Evolutionary conservation across 2,888 invertebrate genomes (phyloP).

Genomic region (Agonum fuliginosum): DNA sequence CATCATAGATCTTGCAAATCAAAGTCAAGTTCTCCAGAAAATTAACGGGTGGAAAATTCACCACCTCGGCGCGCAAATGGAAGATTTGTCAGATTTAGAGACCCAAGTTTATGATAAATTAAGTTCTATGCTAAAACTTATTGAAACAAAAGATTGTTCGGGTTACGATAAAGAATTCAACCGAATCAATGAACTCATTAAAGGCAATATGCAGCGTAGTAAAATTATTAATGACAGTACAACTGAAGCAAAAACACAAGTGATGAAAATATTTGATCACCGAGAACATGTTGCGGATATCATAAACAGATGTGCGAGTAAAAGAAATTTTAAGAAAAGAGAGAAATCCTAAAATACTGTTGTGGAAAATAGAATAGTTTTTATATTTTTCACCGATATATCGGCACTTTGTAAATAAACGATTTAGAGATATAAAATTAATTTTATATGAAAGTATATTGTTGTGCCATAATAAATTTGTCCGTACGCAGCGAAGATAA

Average conservation of each 20-base stretch:
- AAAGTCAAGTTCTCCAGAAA: slow-evolving; percentile 89
- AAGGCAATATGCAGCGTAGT: slow-evolving; percentile 96
- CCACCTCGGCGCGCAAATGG: slow-evolving; percentile 94
- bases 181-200: slow-evolving; percentile 77
- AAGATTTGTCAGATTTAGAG: slow-evolving; percentile 83
- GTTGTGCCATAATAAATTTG: slow-evolving; percentile 36
- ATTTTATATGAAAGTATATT: slow-evolving; percentile 39
- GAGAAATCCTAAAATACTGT: slow-evolving; percentile 77
- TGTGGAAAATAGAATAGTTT: slow-evolving; percentile 30
- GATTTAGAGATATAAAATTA: slow-evolving; percentile 20
- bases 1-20: slow-evolving; percentile 92
- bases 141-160: slow-evolving; percentile 69
- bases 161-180: slow-evolving; percentile 70
- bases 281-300: slow-evolving; percentile 92
- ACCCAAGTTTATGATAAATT: slow-evolving; percentile 72
- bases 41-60: slow-evolving; percentile 96
- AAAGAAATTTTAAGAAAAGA: slow-evolving; percentile 93
- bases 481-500: neutral
- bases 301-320: slow-evolving; percentile 92
- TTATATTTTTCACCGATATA: slow-evolving; percentile 19
- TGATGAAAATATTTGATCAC: slow-evolving; percentile 93
- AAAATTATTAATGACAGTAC: slow-evolving; percentile 95
- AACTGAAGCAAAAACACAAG: slow-evolving; percentile 89
- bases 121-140: slow-evolving; percentile 70
- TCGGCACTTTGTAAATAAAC: slow-evolving; percentile 30